Evolutionary conservation across 2,888 invertebrate genomes (phyloP).

Genomic region (Blomia tropicalis): DNA sequence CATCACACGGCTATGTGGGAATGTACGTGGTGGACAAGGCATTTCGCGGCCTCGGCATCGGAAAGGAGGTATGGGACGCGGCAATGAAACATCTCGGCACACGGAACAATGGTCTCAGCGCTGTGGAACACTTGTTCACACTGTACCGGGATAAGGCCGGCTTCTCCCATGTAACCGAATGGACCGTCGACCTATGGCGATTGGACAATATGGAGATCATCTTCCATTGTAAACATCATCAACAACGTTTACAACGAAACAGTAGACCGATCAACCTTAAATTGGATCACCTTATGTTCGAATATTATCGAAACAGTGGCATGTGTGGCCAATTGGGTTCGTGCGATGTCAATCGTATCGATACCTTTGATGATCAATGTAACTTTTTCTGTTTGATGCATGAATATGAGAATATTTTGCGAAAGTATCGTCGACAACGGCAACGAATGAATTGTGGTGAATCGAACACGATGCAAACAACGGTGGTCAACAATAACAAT

Average conservation of each 20-base stretch:
- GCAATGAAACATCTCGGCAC: slow-evolving; percentile 28
- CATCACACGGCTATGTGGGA: slow-evolving; percentile 29
- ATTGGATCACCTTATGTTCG: neutral
- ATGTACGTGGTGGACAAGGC: slow-evolving; percentile 28
- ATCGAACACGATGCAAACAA: neutral
- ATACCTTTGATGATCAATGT: neutral
- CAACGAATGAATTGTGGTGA: neutral
- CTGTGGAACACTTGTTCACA: slow-evolving; percentile 26
- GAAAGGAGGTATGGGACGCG: slow-evolving; percentile 29
- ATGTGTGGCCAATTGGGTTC: neutral
- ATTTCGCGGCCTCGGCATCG: slow-evolving; percentile 27
- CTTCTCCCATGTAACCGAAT: slow-evolving; percentile 26
- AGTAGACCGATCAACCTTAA: neutral
- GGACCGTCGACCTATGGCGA: slow-evolving; percentile 29
- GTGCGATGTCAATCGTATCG: neutral
- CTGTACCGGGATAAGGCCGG: slow-evolving; percentile 28
- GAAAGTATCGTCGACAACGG: neutral
- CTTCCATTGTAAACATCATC: neutral
- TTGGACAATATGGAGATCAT: slow-evolving; percentile 14
- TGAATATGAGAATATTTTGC: neutral
- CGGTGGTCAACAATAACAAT: no score
- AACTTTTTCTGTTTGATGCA: slow-evolving; percentile 1
- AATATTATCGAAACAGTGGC: neutral
- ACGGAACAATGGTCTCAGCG: slow-evolving; percentile 28
- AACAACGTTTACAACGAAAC: neutral